phyloP scores from a whole-genome alignment of 2,113 vertebrate genomes.

The Bubo scandiacus region DNA sequence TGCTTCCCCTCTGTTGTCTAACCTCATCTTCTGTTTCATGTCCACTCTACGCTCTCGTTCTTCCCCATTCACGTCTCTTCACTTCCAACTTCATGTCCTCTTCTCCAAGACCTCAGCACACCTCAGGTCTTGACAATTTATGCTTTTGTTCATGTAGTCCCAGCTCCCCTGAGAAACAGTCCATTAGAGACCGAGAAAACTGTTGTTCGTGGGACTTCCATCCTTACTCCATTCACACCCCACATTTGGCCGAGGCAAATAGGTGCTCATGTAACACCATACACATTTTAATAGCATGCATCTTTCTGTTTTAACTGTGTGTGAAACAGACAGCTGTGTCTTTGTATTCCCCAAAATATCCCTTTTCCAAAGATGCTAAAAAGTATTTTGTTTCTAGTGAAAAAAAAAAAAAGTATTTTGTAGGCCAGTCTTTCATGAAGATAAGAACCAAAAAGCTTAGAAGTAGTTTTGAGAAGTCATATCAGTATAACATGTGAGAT shows the following conservation, averaged over 20 bases:
- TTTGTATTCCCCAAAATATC: background rate
- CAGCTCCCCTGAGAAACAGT: background rate
- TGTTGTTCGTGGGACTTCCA: background rate
- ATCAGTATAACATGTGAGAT: background rate
- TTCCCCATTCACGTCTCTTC: background rate
- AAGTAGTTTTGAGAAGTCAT: background rate
- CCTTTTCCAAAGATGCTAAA: background rate
- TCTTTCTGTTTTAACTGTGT: background rate
- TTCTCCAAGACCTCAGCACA: background rate
- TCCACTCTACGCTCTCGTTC: background rate
- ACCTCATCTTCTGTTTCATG: accelerated
- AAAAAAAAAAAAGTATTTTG: background rate
- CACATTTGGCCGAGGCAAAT: background rate
- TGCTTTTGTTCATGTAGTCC: background rate
- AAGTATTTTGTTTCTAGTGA: background rate
- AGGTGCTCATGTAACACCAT: background rate
- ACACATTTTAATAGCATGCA: background rate
- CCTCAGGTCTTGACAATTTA: background rate
- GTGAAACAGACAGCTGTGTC: background rate
- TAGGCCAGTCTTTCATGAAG: background rate
- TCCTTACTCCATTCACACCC: background rate
- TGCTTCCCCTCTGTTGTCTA: background rate
- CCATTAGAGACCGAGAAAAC: background rate
- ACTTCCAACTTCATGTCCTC: background rate
- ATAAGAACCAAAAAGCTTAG: background rate